Base-by-base conservation (phyloP, 1,140 invertebrate genomes). In the Neodiprion virginianus region DNA sequence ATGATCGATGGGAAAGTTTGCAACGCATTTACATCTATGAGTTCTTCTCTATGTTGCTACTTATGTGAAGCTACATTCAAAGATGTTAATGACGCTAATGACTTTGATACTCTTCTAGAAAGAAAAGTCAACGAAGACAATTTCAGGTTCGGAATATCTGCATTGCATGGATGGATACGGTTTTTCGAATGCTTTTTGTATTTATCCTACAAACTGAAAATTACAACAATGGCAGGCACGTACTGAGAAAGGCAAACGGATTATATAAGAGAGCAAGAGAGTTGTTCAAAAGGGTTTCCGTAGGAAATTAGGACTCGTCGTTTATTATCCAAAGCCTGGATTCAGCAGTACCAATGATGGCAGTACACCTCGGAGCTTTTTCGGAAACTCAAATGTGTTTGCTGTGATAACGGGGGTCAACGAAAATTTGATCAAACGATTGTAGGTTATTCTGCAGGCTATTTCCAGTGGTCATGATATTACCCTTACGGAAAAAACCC, bases 1-100 rank as follows among this genome's bases (percentile, higher is more conserved):
- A 88, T 89, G 84, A 79, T 89, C 12, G 86, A 89, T 75, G 85
- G 81, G 9, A 87, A 89, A 82, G 84, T 88, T 8, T 86, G 83
- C 67, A 88, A 89, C 76, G 83, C 84, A 11, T 72, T 84, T 28
- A 86, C 83, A 12, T 72, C 71, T 0, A 88, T 81, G 48, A 79
- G 65, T 73, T 89, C 85, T 23, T 80, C 86, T 14, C 76, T 73
- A 67, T 21, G 17, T 21, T 89, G 87, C 72, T 88, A 85, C 73
- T 81, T 88, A 50, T 88, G 86, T 78, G 77, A 78, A 21, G 65
- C 71, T 23, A 86, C 81, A 65, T 84, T 83, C 1, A 88, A 84
- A 82, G 73, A 84, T 17, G 86, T 88, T 72, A 88, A 89, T 72
- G 77, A 84, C 65, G 74, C 17, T 21, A 21, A 21, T 21, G 17